Evolutionary conservation across 2,888 invertebrate genomes (phyloP), one percentile per base, ranked within the genome.

Genomic region (Rambutsinella grinnellia): DNA sequence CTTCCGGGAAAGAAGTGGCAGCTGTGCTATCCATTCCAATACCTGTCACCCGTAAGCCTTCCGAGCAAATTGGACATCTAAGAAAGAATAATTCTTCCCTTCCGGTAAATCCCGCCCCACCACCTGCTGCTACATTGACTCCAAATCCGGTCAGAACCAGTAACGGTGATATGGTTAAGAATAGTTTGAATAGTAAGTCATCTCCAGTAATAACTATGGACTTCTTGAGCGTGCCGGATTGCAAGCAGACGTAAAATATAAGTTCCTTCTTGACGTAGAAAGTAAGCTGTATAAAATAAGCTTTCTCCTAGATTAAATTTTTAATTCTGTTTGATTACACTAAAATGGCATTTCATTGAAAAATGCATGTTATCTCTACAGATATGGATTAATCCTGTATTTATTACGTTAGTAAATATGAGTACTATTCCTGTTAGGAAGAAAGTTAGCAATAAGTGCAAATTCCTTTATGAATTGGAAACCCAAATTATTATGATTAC

Each of bases 171-270:
- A 2, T 36, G 27, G 51, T 66, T 36, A 56, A 49, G 27, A n/a
- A 46, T 1, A n/a, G 27, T 28, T 57, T 24, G 28, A 58, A 60
- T 58, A 47, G 53, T 27, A 72, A 47, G 67, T 63, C 65, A 6
- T 63, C 76, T 24, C 57, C 69, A 53, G 47, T 61, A 5, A 63
- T 61, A 10, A 68, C 79, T 8, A 81, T 81, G 81, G 81, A 81
- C 23, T 81, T 81, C 47, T 60, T 81, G 27, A 79, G 78, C 62
- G 76, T 79, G 21, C 81, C 81, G 17, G 81, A 81, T 28, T 81
- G 81, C 58, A 81, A 81, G 62, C 81, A 81, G 44, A 61, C 77
- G 21, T 79, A 67, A 62, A 62, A 17, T 10, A 63, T n/a, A 36
- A 36, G 36, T 36, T 36, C 13, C 13, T 36, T 36, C 13, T 36